These are phyloP conservation scores for Gallinago jamesoni DNA, from an alignment of 2,113 vertebrate species.

Conservation along the genomic window DNA sequence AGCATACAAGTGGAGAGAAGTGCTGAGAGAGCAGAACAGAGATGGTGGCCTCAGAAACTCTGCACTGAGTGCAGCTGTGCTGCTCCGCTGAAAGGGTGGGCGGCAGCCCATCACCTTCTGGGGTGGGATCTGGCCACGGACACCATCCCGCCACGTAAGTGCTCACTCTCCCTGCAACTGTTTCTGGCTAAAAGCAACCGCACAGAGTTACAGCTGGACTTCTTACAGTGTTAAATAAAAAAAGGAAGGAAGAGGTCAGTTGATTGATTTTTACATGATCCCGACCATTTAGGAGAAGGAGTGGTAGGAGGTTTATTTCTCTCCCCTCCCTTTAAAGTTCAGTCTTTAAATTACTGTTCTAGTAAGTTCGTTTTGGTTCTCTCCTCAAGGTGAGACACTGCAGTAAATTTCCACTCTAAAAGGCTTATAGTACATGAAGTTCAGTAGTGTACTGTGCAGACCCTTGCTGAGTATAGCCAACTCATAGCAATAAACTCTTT, in stretches of 20 bases:
- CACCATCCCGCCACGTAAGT: fast-evolving
- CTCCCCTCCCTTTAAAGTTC: not conserved
- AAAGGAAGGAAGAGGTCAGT: not conserved
- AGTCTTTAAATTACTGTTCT: slow-evolving; percentile 33
- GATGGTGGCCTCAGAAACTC: not conserved
- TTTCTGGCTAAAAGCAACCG: not conserved
- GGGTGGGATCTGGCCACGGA: not conserved
- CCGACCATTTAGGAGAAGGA: not conserved
- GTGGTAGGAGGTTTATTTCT: slow-evolving; percentile 7
- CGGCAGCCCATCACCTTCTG: fast-evolving
- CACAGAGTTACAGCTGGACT: not conserved
- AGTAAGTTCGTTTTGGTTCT: slow-evolving; percentile 25
- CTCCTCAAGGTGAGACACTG: not conserved
- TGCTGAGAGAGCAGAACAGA: not conserved
- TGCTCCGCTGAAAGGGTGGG: fast-evolving
- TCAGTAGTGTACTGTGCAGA: slow-evolving; percentile 1
- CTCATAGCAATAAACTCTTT: not conserved
- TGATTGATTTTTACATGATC: slow-evolving; percentile 32
- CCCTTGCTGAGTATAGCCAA: not conserved
- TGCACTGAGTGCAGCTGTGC: not conserved
- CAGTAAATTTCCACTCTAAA: slow-evolving; percentile 49
- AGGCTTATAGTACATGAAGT: not conserved
- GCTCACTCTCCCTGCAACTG: fast-evolving
- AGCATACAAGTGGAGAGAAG: fast-evolving
- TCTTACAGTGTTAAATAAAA: not conserved